Evolutionary conservation across 2,113 vertebrate species (phyloP).

Genomic region (Nestor notabilis): DNA sequence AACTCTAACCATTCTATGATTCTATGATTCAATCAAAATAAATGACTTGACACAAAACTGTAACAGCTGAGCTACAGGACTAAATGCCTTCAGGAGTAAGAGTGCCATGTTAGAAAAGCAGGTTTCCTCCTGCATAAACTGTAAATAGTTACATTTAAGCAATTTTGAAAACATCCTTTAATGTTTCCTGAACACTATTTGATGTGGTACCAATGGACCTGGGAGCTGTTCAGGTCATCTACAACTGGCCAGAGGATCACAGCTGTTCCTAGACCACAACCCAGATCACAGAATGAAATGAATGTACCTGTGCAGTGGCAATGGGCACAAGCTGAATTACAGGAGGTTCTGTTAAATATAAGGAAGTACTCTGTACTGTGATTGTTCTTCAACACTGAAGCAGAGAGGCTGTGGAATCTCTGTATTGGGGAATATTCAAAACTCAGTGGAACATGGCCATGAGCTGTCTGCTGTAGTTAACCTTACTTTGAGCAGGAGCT

Average conservation of each 20-base stretch:
- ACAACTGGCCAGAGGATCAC: not conserved
- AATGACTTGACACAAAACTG: not conserved
- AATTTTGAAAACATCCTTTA: not conserved
- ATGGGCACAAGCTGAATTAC: not conserved
- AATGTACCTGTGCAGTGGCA: rapidly evolving
- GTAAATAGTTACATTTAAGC: not conserved
- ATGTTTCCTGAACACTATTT: not conserved
- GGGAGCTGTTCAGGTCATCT: not conserved
- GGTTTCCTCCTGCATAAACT: not conserved
- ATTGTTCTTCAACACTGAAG: not conserved
- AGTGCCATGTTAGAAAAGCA: not conserved
- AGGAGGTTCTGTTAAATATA: not conserved
- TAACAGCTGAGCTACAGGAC: not conserved
- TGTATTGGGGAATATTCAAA: not conserved
- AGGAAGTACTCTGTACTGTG: not conserved
- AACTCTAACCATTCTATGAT: too few species aligned
- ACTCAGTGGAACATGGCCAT: not conserved
- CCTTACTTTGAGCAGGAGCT: not conserved
- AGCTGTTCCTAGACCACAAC: not conserved
- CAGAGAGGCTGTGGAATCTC: not conserved
- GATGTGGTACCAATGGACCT: not conserved
- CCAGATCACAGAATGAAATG: not conserved
- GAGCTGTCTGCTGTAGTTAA: not conserved
- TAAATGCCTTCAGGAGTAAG: not conserved
- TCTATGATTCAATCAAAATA: not conserved